A percentile compares a stretch with the other conserved stretches of the same genome.
Evolutionary conservation across 1,140 invertebrate genomes (phyloP).

Genomic region (Leptestheria dahalacensis): DNA sequence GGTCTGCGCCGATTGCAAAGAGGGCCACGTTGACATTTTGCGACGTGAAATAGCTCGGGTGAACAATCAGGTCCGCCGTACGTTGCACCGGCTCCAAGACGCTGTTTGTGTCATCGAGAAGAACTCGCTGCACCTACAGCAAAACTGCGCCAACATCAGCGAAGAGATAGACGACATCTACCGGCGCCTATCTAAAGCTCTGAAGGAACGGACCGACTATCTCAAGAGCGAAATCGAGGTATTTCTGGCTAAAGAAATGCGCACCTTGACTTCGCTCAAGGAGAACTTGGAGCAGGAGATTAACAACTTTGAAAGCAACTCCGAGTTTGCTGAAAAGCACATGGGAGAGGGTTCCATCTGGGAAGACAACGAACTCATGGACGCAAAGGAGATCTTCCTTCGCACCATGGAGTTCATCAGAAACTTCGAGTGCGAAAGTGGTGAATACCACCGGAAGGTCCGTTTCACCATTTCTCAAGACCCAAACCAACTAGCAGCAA

Average conservation of each 20-base stretch:
- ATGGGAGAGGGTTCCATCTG: constrained; percentile 51
- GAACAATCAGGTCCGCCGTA: constrained; percentile 67
- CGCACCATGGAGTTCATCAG: constrained; percentile 82
- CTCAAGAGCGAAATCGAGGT: constrained; percentile 73
- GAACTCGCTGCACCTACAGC: constrained; percentile 64
- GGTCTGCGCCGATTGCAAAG: constrained; percentile 74
- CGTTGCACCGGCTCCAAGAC: constrained; percentile 70
- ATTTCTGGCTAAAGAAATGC: constrained; percentile 65
- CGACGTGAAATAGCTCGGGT: constrained; percentile 84
- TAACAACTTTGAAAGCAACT: constrained; percentile 82
- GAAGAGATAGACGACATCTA: constrained; percentile 87
- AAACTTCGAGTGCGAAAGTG: constrained; percentile 81
- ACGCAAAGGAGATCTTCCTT: constrained; percentile 85
- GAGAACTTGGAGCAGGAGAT: constrained; percentile 85
- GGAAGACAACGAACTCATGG: constrained; percentile 40
- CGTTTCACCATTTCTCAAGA: constrained; percentile 73
- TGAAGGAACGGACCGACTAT: constrained; percentile 80
- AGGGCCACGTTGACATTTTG: constrained; percentile 88
- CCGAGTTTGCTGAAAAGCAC: constrained; percentile 88
- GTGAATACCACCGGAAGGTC: constrained; percentile 69
- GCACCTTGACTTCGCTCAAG: constrained; percentile 67
- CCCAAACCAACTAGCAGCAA: constrained; percentile 70
- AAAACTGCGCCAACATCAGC: constrained; percentile 66
- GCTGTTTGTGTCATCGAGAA: constrained; percentile 66
- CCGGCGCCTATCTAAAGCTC: constrained; percentile 67